Base-by-base conservation (phyloP, 2,113 vertebrate species). In the Pachyramphus minor region DNA sequence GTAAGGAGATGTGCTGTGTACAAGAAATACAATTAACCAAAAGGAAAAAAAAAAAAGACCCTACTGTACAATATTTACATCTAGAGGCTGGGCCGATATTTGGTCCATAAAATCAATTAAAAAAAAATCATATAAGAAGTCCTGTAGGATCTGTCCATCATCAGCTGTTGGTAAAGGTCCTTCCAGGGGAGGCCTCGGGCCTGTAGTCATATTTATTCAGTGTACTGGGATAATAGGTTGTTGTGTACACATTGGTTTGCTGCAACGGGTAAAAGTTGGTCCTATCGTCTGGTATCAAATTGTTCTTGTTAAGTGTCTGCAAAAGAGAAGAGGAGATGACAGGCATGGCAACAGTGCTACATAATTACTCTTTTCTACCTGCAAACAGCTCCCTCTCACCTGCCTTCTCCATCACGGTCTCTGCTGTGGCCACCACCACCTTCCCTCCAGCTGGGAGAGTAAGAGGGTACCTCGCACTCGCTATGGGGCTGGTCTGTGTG, bases 251-350 rank as follows among this genome's bases (percentile, higher is more conserved):
- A 6, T 99, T 99, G 23, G 99, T 99, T 98, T 99, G 99, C 97
- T 99, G 99, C 86, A 99, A 95, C 0, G 99, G 99, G 94, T 99
- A 99, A 97, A 99, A 99, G 98, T 99, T 99, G 97, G 98, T 99
- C 94, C 99, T 98, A 95, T 99, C 99, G 18, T 99, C 99, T 0
- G 99, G 99, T 69, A 99, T 98, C 94, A 99, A 97, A 97, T 99
- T 99, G 97, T 99, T 99, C 97, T 99, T 99, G 98, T 99, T 99
- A 97, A 99, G 98, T 7, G 99, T 99, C 99, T 99, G 97, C 35
- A 96, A 95, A 92, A 90, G 75, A 85, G 87, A 93, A 96, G 93
- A 93, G 44, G 64, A 87, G 37, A 81, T 93, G 87, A 94, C 24
- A 91, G 64, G 59, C 17, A 55, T 28, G 62, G 72, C 78, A 91